Evolutionary conservation across 2,888 invertebrate species (phyloP).

Genomic region (Rutpela maculata): DNA sequence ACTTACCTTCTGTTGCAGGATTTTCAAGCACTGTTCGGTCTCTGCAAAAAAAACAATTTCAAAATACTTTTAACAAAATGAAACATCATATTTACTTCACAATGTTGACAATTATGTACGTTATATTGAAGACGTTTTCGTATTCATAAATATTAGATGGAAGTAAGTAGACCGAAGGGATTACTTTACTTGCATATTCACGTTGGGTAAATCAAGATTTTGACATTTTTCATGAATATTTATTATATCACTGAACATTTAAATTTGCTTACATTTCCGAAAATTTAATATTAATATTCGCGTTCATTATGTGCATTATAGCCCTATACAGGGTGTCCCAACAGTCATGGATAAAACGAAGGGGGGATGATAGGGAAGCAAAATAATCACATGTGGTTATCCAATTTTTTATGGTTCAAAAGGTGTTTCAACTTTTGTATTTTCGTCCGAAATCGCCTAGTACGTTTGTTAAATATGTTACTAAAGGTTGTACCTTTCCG

Average conservation of each 20-base stretch:
- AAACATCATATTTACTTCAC: background rate
- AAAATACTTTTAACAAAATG: background rate
- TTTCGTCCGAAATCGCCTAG: no score
- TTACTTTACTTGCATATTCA: background rate
- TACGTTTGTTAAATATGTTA: no score
- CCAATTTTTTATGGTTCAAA: no score
- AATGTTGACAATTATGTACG: background rate
- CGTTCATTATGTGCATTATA: no score
- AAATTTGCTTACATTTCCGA: background rate
- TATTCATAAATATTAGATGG: background rate
- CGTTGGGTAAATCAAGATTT: background rate
- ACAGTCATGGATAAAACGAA: no score
- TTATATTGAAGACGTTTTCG: background rate
- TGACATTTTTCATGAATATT: background rate
- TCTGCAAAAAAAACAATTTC: conserved; percentile 5
- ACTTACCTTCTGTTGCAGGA: background rate
- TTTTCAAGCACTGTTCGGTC: background rate
- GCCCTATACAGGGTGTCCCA: no score
- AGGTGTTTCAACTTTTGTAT: no score
- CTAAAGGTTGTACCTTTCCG: no score
- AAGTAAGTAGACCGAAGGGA: background rate
- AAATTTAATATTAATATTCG: no score
- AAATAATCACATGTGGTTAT: no score
- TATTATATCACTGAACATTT: background rate
- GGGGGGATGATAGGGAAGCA: no score